These are phyloP conservation scores for Epicampocera succincta DNA, from an alignment of 2,888 invertebrate species.

Conservation along the genomic window DNA sequence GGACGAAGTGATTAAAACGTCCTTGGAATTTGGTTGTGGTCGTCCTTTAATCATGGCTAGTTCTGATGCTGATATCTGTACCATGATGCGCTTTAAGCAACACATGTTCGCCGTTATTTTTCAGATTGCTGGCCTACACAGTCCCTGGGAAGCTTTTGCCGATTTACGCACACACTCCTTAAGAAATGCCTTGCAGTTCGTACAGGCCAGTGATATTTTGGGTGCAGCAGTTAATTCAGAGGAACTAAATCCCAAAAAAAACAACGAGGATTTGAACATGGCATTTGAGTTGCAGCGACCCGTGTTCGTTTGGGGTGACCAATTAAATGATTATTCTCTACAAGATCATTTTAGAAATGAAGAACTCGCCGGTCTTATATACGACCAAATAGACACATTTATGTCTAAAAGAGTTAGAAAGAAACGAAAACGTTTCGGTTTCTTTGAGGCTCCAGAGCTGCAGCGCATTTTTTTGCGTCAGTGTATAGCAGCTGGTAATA, in stretches of 20 bases:
- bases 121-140: conserved; percentile 81
- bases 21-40: conserved; percentile 88
- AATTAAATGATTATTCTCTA: conserved; percentile 91
- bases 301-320: conserved; percentile 98
- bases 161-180: conserved; percentile 92
- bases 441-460: conserved; percentile 74
- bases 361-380: conserved; percentile 96
- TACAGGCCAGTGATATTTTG: conserved; percentile 89
- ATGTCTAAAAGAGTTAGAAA: conserved; percentile 64
- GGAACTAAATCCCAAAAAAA: conserved; percentile 85
- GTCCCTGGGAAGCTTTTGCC: conserved; percentile 85
- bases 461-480: conserved; percentile 74
- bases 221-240: conserved; percentile 95
- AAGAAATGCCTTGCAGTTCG: conserved; percentile 90
- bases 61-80: conserved; percentile 97
- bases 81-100: conserved; percentile 95
- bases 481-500: conserved; percentile 71
- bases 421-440: conserved; percentile 73
- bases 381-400: conserved; percentile 90
- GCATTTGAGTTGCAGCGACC: conserved; percentile 90
- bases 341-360: conserved; percentile 91
- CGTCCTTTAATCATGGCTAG: conserved; percentile 95
- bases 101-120: conserved; percentile 98
- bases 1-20: conserved; percentile 90
- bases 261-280: conserved; percentile 83